These are phyloP conservation scores for Atherinomorus stipes DNA, from an alignment of 2,113 vertebrate species.

Conservation along the genomic window DNA sequence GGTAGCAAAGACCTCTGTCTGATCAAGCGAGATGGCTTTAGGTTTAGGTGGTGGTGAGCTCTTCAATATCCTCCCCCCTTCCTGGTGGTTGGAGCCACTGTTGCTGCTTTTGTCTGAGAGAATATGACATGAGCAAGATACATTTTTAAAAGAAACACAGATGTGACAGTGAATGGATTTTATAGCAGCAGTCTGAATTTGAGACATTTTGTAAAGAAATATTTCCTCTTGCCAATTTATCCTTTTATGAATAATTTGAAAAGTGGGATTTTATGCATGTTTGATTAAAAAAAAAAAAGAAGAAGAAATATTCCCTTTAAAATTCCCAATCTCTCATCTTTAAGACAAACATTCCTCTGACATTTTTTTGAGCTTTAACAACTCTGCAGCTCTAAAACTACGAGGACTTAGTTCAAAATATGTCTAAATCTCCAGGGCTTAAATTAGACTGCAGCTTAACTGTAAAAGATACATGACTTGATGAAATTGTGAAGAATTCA, in stretches of 20 bases:
- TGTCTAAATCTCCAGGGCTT: slow-evolving; percentile 22
- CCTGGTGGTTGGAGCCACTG: slow-evolving; percentile 69
- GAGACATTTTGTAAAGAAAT: slow-evolving; percentile 14
- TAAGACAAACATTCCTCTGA: slow-evolving; percentile 21
- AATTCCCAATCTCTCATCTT: slow-evolving; percentile 14
- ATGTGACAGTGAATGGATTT: neutral
- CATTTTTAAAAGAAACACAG: neutral
- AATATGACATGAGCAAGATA: neutral
- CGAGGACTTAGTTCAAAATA: slow-evolving; percentile 25
- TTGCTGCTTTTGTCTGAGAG: slow-evolving; percentile 67
- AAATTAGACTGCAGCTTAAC: slow-evolving; percentile 15
- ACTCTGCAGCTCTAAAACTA: slow-evolving; percentile 38
- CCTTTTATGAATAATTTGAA: slow-evolving; percentile 26
- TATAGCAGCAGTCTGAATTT: neutral
- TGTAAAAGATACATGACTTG: slow-evolving; percentile 18
- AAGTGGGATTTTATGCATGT: neutral
- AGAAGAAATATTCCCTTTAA: slow-evolving; percentile 42
- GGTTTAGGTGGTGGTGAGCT: slow-evolving; percentile 80
- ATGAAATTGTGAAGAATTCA: slow-evolving; percentile 52
- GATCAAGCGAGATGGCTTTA: slow-evolving; percentile 82
- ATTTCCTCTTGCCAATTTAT: slow-evolving; percentile 6
- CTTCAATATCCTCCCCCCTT: slow-evolving; percentile 73
- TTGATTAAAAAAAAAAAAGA: neutral
- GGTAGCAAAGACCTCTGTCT: slow-evolving; percentile 89
- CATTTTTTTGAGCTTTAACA: slow-evolving; percentile 26